Conservation (phyloP, 1,140 invertebrate genomes). For the Orchestia grillus region DNA sequence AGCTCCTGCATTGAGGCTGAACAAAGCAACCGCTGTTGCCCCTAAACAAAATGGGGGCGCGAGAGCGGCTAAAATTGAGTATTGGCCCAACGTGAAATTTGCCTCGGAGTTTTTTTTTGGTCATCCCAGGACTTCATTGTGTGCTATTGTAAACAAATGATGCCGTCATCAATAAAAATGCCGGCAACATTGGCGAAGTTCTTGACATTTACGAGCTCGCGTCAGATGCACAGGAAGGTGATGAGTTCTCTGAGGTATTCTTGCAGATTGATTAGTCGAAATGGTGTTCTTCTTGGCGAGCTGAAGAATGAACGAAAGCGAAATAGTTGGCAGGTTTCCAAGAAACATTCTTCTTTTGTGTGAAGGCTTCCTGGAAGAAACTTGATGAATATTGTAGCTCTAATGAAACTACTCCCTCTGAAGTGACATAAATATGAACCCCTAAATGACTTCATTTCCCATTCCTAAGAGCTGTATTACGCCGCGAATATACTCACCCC, state of each 20-base stretch:
- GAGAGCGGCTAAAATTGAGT: not conserved
- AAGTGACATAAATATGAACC: not conserved
- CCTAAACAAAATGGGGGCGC: not conserved
- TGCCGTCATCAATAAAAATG: not conserved
- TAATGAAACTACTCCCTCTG: not conserved
- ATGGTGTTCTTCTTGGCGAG: conserved; percentile 19
- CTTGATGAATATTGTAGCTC: not conserved
- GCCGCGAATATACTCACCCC: not conserved
- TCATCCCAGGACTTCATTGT: not conserved
- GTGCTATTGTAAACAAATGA: conserved; percentile 8
- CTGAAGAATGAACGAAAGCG: not conserved
- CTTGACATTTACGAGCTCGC: conserved; percentile 5
- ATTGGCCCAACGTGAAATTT: not conserved
- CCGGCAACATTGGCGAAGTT: not conserved
- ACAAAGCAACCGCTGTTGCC: conserved; percentile 32
- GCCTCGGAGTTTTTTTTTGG: not conserved
- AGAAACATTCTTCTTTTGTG: conserved; percentile 24
- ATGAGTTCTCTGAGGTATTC: not conserved
- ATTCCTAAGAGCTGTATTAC: not conserved
- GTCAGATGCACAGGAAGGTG: not conserved
- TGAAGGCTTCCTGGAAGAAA: not conserved
- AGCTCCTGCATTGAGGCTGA: conserved; percentile 2
- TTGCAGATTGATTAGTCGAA: not conserved
- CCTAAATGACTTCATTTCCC: not conserved
- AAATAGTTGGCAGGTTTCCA: conserved; percentile 11